Evolutionary conservation across 2,888 invertebrate species (phyloP), one percentile per base, ranked within the genome.

Genomic region (Ellobium chinense): DNA sequence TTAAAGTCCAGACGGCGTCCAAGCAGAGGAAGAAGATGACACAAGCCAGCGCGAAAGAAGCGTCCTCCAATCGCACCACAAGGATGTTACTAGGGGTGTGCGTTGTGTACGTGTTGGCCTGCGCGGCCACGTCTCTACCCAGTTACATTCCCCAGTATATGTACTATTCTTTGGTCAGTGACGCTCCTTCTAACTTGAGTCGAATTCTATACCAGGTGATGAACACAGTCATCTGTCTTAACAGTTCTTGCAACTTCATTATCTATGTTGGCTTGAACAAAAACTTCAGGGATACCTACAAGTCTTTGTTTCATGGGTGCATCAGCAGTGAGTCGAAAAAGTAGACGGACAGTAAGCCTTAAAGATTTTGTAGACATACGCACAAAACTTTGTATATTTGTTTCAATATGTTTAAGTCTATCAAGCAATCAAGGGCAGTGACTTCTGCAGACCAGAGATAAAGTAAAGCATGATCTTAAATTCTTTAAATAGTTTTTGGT

Each of bases 171-270:
- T 27, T 66, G 1, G 36, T 31, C 36, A n/a, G 24, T 12, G 36
- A 66, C 12, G 39, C 34, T 27, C 18, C 54, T 24, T 34, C 54
- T 4, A 46, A 21, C 21, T 31, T 63, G 56, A 36, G 46, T 56
- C 65, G 31, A 7, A 21, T 66, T 4, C 14, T 76, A 5, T 54
- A 65, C 18, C 46, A 54, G 9, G 18, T 63, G 34, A 56, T 76
- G 18, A 39, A 56, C 12, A 56, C 66, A 4, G 76, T 76, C 56
- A 76, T 66, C 5, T 76, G 66, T 34, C 2, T 76, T 7, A 65
- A 76, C 34, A 76, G 76, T 56, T 76, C 76, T 18, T 76, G 76
- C 56, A 76, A 76, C 76, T 76, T 76, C 27, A 66, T 66, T 21
- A 76, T 76, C 27, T 76, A 76, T 34, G 56, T 76, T 14, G 65